phyloP scores from a whole-genome alignment of 2,797 vertebrate species.

The Eupleurogrammus muticus region DNA sequence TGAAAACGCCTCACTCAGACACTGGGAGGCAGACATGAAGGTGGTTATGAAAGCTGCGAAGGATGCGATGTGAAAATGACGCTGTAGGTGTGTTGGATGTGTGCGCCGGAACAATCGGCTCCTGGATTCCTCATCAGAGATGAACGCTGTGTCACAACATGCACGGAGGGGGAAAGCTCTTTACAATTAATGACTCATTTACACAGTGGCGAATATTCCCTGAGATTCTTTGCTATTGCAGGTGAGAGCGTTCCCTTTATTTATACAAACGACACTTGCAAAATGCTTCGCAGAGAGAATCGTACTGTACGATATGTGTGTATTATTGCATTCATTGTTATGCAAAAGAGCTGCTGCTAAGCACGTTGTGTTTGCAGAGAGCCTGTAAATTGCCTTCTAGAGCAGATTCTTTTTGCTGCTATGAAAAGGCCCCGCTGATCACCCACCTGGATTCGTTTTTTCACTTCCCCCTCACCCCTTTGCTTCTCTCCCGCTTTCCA shows the following conservation, averaged over 20 bases:
- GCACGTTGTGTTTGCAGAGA: constrained; percentile 39
- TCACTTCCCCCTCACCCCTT: constrained; percentile 14
- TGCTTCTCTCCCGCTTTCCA: constrained; percentile 3
- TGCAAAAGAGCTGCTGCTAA: constrained; percentile 57
- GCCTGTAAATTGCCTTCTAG: constrained; percentile 51
- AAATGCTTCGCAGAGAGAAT: constrained; percentile 43
- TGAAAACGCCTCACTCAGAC: constrained; percentile 44
- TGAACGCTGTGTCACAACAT: not conserved
- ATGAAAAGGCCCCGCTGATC: constrained; percentile 54
- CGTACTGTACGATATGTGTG: constrained; percentile 39
- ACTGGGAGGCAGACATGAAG: constrained; percentile 31
- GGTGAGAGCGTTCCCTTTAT: constrained; percentile 42
- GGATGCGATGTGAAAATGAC: constrained; percentile 50
- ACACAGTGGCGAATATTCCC: constrained; percentile 21
- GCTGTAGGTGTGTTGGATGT: constrained; percentile 29
- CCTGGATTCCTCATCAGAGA: constrained; percentile 23
- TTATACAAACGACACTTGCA: constrained; percentile 39
- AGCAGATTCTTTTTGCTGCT: constrained; percentile 15
- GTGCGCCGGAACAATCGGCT: constrained; percentile 24
- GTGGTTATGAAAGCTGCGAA: constrained; percentile 45
- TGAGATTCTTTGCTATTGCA: constrained; percentile 32
- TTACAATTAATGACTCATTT: constrained; percentile 45
- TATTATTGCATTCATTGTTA: constrained; percentile 57
- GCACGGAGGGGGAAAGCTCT: constrained; percentile 7
- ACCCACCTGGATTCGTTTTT: constrained; percentile 52